Evolutionary conservation across 2,888 invertebrate species (phyloP), one percentile per base, ranked within the genome.

Genomic region (Physocephala rufipes): DNA sequence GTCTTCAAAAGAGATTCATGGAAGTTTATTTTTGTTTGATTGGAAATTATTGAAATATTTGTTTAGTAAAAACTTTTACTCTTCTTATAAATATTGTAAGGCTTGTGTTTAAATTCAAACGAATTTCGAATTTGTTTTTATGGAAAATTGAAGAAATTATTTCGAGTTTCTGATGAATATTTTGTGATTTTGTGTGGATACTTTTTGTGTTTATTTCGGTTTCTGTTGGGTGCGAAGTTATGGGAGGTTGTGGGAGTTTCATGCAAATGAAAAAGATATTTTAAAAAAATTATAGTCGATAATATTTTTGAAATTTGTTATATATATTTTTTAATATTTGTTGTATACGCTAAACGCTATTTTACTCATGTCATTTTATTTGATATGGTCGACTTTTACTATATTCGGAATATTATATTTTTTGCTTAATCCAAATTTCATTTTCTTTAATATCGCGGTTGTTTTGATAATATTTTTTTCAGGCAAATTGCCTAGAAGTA

Each of bases 371-470:
- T 24, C 55, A 24, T 53, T 7, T 36, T 62, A 21, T 24, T 45
- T 65, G 58, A 58, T 66, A 58, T 67, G 67, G 26, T 67, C 58
- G 67, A 55, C 45, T 58, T 58, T 43, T 43, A 16, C 30, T 15
- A 9, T 15, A 53, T 65, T 51, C 19, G 13, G 36, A 36, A 36
- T 36, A 36, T 36, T 36, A 36, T 36, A 7, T 36, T 36, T 4
- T 36, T 36, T 36, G 9, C 36, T 36, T 7, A 36, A 36, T 36
- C 36, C 9, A 9, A 36, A 36, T 36, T 9, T 36, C 5, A 36
- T 61, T 28, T 45, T 63, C 43, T 21, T 45, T 63, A 45, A 45
- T 45, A 63, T 21, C 24, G 12, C 15, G 15, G 24, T 24, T 45
- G 5, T 63, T 16, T 47, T 13, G 16, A 15, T 47, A 47, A 47